Conservation (phyloP, 1,140 invertebrate species). For the Archegozetes longisetosus region DNA sequence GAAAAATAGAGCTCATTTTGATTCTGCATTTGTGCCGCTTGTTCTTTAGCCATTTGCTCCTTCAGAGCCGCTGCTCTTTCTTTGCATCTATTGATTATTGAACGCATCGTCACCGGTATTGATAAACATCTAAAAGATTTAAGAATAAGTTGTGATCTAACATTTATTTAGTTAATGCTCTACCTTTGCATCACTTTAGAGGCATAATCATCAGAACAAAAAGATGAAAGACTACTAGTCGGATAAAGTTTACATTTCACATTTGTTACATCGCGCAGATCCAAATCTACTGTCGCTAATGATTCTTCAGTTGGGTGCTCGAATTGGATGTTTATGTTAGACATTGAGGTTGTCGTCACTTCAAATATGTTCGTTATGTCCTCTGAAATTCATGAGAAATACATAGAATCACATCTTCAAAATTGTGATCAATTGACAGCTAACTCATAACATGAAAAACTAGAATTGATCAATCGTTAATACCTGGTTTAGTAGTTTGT, state of each 20-base stretch:
- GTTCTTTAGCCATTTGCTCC: constrained; percentile 10
- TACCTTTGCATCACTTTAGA: constrained; percentile 67
- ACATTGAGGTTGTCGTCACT: constrained; percentile 65
- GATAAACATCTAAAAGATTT: constrained; percentile 64
- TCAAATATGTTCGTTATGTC: constrained; percentile 75
- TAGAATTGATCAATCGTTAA: too few relatives aligned
- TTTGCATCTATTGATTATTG: constrained; percentile 43
- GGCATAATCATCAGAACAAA: constrained; percentile 48
- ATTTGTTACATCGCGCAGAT: constrained; percentile 60
- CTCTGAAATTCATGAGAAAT: too few relatives aligned
- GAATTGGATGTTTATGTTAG: constrained; percentile 70
- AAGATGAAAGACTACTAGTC: constrained; percentile 32
- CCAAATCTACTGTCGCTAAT: constrained; percentile 76
- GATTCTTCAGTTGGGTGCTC: constrained; percentile 83
- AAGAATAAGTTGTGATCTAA: constrained; percentile 20
- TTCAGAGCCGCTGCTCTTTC: constrained; percentile 5
- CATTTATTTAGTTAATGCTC: too few relatives aligned
- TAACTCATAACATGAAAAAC: too few relatives aligned
- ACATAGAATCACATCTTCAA: neutral
- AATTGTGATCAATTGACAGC: neutral
- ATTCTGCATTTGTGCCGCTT: neutral
- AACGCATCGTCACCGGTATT: constrained; percentile 69
- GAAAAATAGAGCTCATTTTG: neutral
- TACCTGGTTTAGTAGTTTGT: constrained; percentile 48
- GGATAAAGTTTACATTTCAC: constrained; percentile 46